Evolutionary conservation across 2,888 invertebrate genomes (phyloP), one percentile per base, ranked within the genome.

Genomic region (Liodrosophila aerea): DNA sequence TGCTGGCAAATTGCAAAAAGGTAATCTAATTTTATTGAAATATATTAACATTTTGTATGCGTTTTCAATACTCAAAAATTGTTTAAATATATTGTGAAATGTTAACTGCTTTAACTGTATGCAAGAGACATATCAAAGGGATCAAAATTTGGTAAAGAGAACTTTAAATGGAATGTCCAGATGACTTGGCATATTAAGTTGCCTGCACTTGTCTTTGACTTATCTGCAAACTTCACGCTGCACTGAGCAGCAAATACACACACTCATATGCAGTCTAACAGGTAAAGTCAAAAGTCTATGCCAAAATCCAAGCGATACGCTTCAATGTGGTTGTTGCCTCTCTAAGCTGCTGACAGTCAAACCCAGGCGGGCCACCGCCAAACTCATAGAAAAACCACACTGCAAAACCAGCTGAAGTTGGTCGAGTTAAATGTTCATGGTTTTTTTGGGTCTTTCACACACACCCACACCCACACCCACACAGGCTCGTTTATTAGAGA

Each of bases 141-240:
- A 45, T 16, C 33, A 39, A 18, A 36, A 29, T 15, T 34, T 9
- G 1, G 13, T 13, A 22, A 27, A 7, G 15, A n/a, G n/a, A n/a
- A n/a, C n/a, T n/a, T n/a, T n/a, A n/a, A n/a, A n/a, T n/a, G n/a
- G n/a, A n/a, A n/a, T n/a, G n/a, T n/a, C n/a, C n/a, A n/a, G n/a
- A n/a, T n/a, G n/a, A n/a, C n/a, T n/a, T 58, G 56, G 59, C 53
- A 52, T 59, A 69, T 54, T 62, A 70, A 64, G 36, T 66, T 63
- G 51, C 44, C 62, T 72, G 80, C 52, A 58, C 62, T 64, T 58
- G 51, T 53, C 46, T 67, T 61, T 68, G 70, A 76, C 76, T 80
- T 80, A 82, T 78, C 77, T 73, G 43, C 34, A 15, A 61, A 49
- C 43, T 73, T 76, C 62, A 68, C 80, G 76, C 76, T 77, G 65